Evolutionary conservation across 1,140 invertebrate species (phyloP).

Genomic region (Goniozus legneri): DNA sequence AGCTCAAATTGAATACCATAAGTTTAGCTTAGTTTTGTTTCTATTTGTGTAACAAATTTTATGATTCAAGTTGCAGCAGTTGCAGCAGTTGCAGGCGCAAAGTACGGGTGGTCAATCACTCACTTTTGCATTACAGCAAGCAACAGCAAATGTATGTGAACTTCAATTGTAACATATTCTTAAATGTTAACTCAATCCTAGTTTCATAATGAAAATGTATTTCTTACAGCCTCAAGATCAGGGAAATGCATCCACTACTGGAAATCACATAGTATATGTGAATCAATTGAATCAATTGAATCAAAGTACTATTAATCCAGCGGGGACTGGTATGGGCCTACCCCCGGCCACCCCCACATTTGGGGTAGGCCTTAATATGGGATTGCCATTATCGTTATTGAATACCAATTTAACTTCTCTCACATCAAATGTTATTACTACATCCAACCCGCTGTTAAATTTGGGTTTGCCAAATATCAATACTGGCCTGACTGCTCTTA

Average conservation of each 20-base stretch:
- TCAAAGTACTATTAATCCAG: conserved; percentile 50
- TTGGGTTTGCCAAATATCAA: conserved; percentile 49
- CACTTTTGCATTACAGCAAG: conserved; percentile 54
- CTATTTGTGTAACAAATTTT: not conserved
- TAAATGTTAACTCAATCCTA: not conserved
- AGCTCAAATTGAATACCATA: no score
- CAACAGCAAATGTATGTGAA: conserved; percentile 43
- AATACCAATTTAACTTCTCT: conserved; percentile 51
- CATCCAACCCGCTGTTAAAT: conserved; percentile 53
- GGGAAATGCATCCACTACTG: conserved; percentile 47
- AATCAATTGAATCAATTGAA: conserved; percentile 52
- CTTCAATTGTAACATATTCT: conserved; percentile 2
- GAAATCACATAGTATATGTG: conserved; percentile 54
- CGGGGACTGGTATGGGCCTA: conserved; percentile 56
- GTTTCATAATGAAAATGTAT: not conserved
- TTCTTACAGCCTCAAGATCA: conserved; percentile 43
- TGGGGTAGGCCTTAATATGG: conserved; percentile 56
- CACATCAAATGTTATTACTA: conserved; percentile 53
- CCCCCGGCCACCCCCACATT: conserved; percentile 55
- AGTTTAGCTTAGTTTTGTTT: no score
- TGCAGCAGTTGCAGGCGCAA: conserved; percentile 54
- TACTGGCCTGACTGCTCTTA: conserved; percentile 49
- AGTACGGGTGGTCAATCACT: conserved; percentile 52
- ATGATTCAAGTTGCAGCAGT: conserved; percentile 50
- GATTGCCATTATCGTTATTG: conserved; percentile 51